These are phyloP conservation scores for Corythaixoides concolor DNA, from an alignment of 2,113 vertebrate species.

Conservation along the genomic window DNA sequence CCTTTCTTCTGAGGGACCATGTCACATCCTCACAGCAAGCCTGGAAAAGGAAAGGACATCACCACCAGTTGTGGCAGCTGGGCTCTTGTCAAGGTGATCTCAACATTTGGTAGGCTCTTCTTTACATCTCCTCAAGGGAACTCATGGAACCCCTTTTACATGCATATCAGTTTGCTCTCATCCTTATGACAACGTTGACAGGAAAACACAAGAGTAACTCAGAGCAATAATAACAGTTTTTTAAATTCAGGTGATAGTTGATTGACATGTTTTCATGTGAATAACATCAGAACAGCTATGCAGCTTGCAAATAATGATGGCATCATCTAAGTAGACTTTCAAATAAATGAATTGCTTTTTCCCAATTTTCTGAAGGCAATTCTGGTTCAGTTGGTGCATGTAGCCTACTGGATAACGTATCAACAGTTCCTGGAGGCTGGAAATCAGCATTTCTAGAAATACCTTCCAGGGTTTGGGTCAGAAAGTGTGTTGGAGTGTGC, in stretches of 20 bases:
- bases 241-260: background rate
- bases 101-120: background rate
- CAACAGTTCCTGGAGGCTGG: background rate
- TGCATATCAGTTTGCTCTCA: background rate
- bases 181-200: background rate
- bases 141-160: background rate
- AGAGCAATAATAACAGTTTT: background rate
- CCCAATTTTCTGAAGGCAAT: background rate
- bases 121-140: fast-evolving
- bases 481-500: background rate
- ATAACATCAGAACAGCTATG: background rate
- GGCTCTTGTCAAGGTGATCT: background rate
- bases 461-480: background rate
- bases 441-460: background rate
- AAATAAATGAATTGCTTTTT: background rate
- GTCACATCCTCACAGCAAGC: background rate
- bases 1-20: fast-evolving
- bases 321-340: background rate
- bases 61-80: background rate
- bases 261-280: background rate
- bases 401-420: background rate
- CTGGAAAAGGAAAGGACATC: background rate
- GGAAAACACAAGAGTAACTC: background rate
- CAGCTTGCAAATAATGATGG: background rate
- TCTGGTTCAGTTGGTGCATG: background rate